Percentiles rank a stretch among this genome's conserved stretches.
phyloP scores from a whole-genome alignment of 2,797 vertebrate species.

The Myotis daubentonii region DNA sequence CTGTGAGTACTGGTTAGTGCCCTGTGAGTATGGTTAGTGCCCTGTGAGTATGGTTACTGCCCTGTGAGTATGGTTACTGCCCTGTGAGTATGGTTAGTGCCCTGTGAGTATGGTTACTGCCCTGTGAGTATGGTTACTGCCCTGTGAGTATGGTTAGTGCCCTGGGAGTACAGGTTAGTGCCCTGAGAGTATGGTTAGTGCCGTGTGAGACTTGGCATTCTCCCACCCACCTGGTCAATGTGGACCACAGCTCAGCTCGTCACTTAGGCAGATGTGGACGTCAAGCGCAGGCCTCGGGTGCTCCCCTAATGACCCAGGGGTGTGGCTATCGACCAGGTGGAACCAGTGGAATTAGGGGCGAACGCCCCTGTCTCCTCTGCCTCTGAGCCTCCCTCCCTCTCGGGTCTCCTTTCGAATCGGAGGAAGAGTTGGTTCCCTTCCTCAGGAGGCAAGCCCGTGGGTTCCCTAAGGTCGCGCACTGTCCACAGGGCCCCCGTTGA shows the following conservation, averaged over 20 bases:
- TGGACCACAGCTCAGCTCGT: background rate
- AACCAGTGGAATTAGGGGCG: background rate
- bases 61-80: too few relatives aligned
- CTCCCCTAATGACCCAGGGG: background rate
- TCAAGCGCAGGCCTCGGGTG: background rate
- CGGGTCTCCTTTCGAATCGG: background rate
- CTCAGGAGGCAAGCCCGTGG: background rate
- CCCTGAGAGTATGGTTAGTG: too few relatives aligned
- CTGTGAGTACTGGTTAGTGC: too few relatives aligned
- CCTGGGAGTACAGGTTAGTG: background rate
- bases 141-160: background rate
- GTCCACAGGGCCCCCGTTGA: background rate
- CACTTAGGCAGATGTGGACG: background rate
- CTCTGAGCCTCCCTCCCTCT: background rate
- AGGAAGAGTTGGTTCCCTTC: background rate
- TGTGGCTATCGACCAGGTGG: background rate
- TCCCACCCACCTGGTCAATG: background rate
- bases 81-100: too few relatives aligned
- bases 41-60: too few relatives aligned
- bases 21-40: too few relatives aligned
- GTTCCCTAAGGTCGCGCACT: background rate
- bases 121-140: too few relatives aligned
- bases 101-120: too few relatives aligned
- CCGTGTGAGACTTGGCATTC: background rate
- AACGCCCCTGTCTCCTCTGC: background rate